Evolutionary conservation across 2,888 invertebrate genomes (phyloP).

Genomic region (Mythimna albipuncta): DNA sequence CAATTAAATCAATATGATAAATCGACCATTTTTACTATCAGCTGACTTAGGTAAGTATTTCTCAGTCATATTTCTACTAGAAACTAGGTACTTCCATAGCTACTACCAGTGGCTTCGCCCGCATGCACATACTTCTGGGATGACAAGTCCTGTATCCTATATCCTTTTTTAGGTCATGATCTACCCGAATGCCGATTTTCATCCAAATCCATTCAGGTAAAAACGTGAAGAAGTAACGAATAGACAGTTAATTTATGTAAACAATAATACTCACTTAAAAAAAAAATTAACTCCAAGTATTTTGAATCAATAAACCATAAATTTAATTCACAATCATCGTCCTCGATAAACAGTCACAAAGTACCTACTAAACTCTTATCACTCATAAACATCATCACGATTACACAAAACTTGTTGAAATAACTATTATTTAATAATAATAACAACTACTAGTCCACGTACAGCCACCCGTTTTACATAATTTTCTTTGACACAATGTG

Average conservation of each 20-base stretch:
- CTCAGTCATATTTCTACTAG: not conserved
- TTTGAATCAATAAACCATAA: slow-evolving; percentile 6
- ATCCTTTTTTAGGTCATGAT: too few species aligned
- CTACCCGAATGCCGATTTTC: too few species aligned
- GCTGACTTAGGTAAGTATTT: not conserved
- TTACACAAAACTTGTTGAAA: slow-evolving; percentile 1
- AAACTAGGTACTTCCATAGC: too few species aligned
- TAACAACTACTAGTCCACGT: slow-evolving; percentile 13
- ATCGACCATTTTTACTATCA: slow-evolving; percentile 1
- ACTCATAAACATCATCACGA: not conserved
- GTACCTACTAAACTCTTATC: slow-evolving; percentile 17
- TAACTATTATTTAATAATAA: slow-evolving; percentile 12
- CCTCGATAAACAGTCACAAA: not conserved
- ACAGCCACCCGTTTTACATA: slow-evolving; percentile 52
- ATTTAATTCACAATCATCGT: slow-evolving; percentile 11
- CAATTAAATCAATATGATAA: slow-evolving; percentile 2
- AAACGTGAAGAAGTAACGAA: too few species aligned
- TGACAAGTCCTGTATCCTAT: too few species aligned
- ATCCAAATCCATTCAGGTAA: too few species aligned
- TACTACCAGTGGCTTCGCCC: too few species aligned
- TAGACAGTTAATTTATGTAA: too few species aligned
- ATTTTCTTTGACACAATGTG: slow-evolving; percentile 53
- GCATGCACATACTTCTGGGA: too few species aligned
- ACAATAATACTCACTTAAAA: slow-evolving; percentile 32
- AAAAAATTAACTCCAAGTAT: not conserved